Evolutionary conservation across 1,140 invertebrate genomes (phyloP).

Genomic region (Heterodera schachtii): DNA sequence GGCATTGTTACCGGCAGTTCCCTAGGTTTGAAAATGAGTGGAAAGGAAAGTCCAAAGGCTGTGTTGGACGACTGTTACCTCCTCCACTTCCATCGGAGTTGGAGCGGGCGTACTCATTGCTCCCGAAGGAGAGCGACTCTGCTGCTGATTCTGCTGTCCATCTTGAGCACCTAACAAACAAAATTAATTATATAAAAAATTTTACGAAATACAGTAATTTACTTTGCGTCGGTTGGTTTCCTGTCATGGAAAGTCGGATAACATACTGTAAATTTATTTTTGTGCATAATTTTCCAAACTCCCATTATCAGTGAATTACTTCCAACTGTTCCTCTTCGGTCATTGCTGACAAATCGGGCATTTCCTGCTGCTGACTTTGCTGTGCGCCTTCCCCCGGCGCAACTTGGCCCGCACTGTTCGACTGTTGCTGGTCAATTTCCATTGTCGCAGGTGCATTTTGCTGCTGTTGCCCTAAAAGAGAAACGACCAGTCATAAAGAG

Average conservation of each 20-base stretch:
- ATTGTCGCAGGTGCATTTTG: not conserved
- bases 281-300: not conserved
- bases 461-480: not conserved
- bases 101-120: slow-evolving; percentile 27
- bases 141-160: slow-evolving; percentile 18
- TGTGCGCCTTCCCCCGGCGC: not conserved
- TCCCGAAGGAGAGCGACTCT: slow-evolving; percentile 25
- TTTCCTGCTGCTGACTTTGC: not conserved
- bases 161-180: not conserved
- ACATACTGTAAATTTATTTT: not conserved
- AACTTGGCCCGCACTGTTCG: not conserved
- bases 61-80: not conserved
- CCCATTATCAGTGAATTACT: not conserved
- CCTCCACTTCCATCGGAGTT: slow-evolving; percentile 27
- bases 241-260: not conserved
- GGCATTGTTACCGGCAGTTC: not conserved
- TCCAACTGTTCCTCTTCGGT: slow-evolving; percentile 28
- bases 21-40: not conserved
- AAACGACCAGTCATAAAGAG: too few species aligned
- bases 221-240: not conserved
- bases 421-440: slow-evolving; percentile 15
- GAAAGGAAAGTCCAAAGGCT: not conserved
- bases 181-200: not conserved
- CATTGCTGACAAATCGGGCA: slow-evolving; percentile 11
- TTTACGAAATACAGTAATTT: too few species aligned